phyloP scores from a whole-genome alignment of 2,888 invertebrate species.

The Ernsta delagoae region DNA sequence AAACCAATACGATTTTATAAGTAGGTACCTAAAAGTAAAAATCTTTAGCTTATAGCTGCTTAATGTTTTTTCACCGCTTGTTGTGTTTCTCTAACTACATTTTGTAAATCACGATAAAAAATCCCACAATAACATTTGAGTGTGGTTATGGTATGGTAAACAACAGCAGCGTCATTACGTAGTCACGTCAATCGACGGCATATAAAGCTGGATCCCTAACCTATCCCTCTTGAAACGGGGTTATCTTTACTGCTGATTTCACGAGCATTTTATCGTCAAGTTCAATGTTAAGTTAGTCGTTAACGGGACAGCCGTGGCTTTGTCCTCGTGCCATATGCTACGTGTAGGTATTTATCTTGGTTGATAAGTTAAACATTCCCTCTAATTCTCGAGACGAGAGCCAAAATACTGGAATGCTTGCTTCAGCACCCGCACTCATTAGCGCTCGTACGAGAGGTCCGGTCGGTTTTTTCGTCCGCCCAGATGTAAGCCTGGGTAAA shows the following conservation, averaged over 20 bases:
- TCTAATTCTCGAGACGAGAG: conserved; percentile 54
- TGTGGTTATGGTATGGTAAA: conserved; percentile 11
- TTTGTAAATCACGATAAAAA: too few relatives aligned
- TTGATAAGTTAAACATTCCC: conserved; percentile 71
- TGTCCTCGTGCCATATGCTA: conserved; percentile 69
- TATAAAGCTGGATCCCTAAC: conserved; percentile 57
- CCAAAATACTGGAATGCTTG: conserved; percentile 53
- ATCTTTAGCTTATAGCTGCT: too few relatives aligned
- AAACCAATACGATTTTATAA: too few relatives aligned
- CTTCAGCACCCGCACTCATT: conserved; percentile 63
- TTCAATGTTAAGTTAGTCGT: conserved; percentile 74
- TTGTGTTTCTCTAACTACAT: too few relatives aligned
- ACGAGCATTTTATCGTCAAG: conserved; percentile 78
- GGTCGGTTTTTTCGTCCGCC: conserved; percentile 76
- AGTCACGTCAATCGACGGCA: conserved; percentile 39
- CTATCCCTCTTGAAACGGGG: conserved; percentile 59
- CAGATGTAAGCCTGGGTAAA: conserved; percentile 80
- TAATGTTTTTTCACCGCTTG: too few relatives aligned
- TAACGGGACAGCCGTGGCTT: conserved; percentile 63
- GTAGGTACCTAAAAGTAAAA: too few relatives aligned
- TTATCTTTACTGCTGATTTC: conserved; percentile 80
- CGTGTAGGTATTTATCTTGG: conserved; percentile 47
- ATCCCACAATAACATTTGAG: too few relatives aligned
- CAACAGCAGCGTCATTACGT: conserved; percentile 27
- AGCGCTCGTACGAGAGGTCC: conserved; percentile 80